Base-by-base conservation (phyloP, 2,113 vertebrate species). In the Probosciger aterrimus region DNA sequence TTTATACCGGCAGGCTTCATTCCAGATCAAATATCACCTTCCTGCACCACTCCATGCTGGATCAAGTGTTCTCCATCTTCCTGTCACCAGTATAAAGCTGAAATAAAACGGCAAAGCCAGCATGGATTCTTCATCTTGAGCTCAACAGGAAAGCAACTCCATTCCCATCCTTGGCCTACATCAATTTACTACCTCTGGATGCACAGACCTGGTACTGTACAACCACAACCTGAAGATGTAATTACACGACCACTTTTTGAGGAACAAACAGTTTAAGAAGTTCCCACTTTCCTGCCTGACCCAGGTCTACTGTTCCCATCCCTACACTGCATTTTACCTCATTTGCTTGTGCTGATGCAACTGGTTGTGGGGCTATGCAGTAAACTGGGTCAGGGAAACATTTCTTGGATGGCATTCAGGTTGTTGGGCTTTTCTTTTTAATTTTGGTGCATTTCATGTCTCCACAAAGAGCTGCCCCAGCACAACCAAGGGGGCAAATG, bases 401-500 rank as follows among this genome's bases (percentile, higher is more conserved):
- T 78, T 57, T 87, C 86, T 24, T 8, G 80, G 83, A 82, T 25
- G 47, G 83, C 30, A 73, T 47, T 39, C 4, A 3, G 46, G 50
- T 49, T 53, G 23, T 59, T 59, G 57, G 39, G 5, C 3, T 5
- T 86, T 31, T 35, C n/a, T 22, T 31, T 65, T 73, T 73, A 20
- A 71, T 92, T 95, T 87, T 52, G 57, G 47, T 86, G 84, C 47
- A 82, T 75, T 94, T 79, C 86, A 82, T 5, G 24, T 95, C 92
- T 95, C 83, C 74, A 57, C 52, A 87, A 92, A 91, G 50, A 84
- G 77, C 93, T 89, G 80, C 33, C 81, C 95, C 89, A 91, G 94
- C 95, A 93, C 65, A 93, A 84, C 39, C 70, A 25, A 85, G 86
- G 82, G 86, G 60, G 77, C 86, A 35, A 95, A 93, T 52, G 83